These are phyloP conservation scores for Galago senegalensis DNA, from an alignment of 2,797 vertebrate genomes.

Conservation along the genomic window DNA sequence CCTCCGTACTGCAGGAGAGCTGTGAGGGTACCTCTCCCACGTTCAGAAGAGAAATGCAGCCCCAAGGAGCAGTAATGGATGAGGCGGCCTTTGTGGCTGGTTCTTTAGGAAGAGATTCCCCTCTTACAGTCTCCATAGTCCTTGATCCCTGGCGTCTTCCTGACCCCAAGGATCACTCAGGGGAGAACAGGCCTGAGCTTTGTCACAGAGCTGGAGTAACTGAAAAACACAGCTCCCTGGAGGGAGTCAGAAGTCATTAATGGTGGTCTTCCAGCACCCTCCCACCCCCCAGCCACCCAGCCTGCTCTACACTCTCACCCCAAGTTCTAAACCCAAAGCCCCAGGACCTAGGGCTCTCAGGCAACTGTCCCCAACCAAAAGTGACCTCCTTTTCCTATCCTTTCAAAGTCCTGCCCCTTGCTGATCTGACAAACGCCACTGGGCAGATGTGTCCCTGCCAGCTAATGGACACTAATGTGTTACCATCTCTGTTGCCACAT, in stretches of 20 bases:
- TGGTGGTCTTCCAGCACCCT: background rate
- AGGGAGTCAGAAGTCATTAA: background rate
- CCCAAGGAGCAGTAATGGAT: background rate
- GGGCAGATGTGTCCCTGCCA: conserved; percentile 57
- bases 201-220: background rate
- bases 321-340: background rate
- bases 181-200: background rate
- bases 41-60: background rate
- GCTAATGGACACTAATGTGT: conserved; percentile 70
- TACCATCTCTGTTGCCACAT: conserved; percentile 34
- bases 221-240: background rate
- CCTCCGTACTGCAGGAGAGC: background rate
- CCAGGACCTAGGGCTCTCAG: background rate
- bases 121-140: background rate
- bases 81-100: background rate
- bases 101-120: background rate
- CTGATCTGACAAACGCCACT: conserved; percentile 68
- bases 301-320: background rate
- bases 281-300: background rate
- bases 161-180: background rate
- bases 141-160: background rate
- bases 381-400: conserved; percentile 53
- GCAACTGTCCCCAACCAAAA: background rate
- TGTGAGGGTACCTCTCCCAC: fast-evolving
- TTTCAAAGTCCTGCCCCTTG: conserved; percentile 52